Conservation (phyloP, 2,113 vertebrate genomes). For the Anas platyrhynchos region DNA sequence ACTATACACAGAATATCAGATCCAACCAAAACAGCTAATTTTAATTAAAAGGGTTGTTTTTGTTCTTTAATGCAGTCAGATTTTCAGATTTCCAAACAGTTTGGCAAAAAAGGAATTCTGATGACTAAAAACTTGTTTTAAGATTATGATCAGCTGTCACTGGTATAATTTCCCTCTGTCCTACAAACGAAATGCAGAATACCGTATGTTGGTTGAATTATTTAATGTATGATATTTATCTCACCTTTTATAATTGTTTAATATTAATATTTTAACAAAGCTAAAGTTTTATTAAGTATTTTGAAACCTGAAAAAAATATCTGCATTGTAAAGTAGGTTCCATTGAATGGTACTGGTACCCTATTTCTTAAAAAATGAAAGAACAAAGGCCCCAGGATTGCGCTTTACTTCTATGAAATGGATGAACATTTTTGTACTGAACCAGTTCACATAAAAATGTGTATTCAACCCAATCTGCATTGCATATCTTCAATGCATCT, state of each 20-base stretch:
- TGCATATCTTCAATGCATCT: background rate
- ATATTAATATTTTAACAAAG: background rate
- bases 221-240: background rate
- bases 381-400: background rate
- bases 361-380: background rate
- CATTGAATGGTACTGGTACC: accelerated
- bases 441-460: background rate
- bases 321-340: background rate
- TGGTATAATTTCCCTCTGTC: background rate
- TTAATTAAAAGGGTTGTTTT: background rate
- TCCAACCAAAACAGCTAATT: background rate
- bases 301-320: background rate
- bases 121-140: background rate
- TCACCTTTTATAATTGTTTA: background rate
- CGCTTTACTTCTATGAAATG: background rate
- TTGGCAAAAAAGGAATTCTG: background rate
- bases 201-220: background rate
- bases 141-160: background rate
- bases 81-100: background rate
- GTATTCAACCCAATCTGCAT: background rate
- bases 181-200: background rate
- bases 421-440: background rate
- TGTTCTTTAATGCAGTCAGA: background rate
- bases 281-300: background rate
- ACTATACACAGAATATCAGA: background rate